Conservation (phyloP, 2,797 vertebrate species). For the Perodicticus potto region DNA sequence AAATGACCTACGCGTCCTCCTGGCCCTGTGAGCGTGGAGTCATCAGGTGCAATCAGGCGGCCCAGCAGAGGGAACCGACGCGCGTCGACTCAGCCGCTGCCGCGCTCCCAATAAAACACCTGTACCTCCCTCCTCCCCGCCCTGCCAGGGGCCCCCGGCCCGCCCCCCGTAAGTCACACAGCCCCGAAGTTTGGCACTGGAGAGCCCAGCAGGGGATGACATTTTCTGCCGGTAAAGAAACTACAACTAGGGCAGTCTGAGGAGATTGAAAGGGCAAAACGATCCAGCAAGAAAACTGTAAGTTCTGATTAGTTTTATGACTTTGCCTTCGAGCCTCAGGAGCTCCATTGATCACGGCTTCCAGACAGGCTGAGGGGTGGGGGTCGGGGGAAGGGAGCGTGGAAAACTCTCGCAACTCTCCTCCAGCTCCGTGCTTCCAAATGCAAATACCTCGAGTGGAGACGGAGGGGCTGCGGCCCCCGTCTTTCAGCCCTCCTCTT, state of each 20-base stretch:
- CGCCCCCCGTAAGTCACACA: constrained; percentile 11
- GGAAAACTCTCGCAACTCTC: constrained; percentile 47
- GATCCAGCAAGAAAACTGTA: constrained; percentile 55
- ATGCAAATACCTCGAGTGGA: constrained; percentile 82
- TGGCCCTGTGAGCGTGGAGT: background rate
- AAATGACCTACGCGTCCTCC: background rate
- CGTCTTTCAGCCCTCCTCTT: constrained; percentile 72
- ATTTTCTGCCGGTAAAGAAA: constrained; percentile 55
- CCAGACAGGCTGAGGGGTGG: constrained; percentile 1
- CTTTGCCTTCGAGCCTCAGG: constrained; percentile 79
- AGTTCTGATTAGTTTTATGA: constrained; percentile 85
- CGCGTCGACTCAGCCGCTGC: accelerated
- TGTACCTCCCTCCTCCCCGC: background rate
- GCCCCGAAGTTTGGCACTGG: constrained; percentile 57
- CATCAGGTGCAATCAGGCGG: background rate
- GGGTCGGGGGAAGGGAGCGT: accelerated
- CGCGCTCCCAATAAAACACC: background rate
- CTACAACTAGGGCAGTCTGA: constrained; percentile 65
- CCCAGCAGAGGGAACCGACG: background rate
- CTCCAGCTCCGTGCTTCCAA: constrained; percentile 75
- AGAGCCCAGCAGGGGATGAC: constrained; percentile 53
- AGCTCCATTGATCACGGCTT: constrained; percentile 73
- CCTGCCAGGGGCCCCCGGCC: background rate
- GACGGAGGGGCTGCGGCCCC: constrained; percentile 78
- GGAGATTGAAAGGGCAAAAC: constrained; percentile 80